Base-by-base conservation (phyloP, 2,888 invertebrate species). In the Catotricha subobsoleta region DNA sequence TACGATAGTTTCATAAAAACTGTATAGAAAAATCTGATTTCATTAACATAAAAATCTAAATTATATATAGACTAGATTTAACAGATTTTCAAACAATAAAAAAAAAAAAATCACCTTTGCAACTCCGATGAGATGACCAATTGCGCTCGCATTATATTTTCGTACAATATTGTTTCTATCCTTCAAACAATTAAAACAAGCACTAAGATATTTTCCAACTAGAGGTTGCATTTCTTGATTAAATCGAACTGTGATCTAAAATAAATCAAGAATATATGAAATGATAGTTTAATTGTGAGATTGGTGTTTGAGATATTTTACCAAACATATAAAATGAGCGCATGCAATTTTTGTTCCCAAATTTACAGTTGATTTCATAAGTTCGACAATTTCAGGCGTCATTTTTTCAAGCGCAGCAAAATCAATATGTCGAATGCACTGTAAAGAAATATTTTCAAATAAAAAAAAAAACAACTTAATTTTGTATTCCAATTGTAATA, bases 161-260 rank as follows among this genome's bases (percentile, higher is more conserved):
- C 88, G 69, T 1, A 91, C 76, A 0, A 81, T 79, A 1, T 75
- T 66, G 55, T 90, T 91, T 44, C 87, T 72, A 60, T 94, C 91
- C 36, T 78, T 76, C 15, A 90, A 66, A 1, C 88, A 87, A 48
- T 75, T 74, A 29, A 87, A 67, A 44, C 59, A 58, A 6, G 58
- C 62, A 5, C 62, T 57, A 58, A 74, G 63, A 34, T 73, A 67
- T 54, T 72, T 73, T 6, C 71, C 67, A 0, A 69, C 71, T 1
- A 73, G 51, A 0, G 72, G 71, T 21, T 69, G 69, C 49, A 74
- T 53, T 20, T 71, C 71, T 0, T 56, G 55, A 12, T 72, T 59
- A 39, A 74, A 49, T 13, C 71, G 70, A 48, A 60, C 56, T 45
- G 56, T 58, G n/a, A 62, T 51, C 60, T 61, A 33, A 28, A 38